Evolutionary conservation across 1,140 invertebrate genomes (phyloP).

Genomic region (Dufourea novaeangliae): DNA sequence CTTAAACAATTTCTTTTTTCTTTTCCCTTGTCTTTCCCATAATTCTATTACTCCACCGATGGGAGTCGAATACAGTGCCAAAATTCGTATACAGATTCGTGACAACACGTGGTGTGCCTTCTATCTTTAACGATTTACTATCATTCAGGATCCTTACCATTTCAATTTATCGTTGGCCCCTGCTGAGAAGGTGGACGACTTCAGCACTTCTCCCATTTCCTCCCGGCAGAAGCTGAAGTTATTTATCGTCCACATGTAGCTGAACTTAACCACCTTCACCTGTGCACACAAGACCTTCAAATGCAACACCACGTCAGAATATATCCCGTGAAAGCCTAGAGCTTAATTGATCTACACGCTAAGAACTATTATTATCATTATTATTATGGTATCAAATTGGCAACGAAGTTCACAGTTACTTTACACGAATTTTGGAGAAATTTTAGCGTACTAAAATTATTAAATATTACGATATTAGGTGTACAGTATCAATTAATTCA

Average conservation of each 20-base stretch:
- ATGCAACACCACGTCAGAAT: constrained; percentile 75
- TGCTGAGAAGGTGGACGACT: constrained; percentile 99
- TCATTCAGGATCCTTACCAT: constrained; percentile 87
- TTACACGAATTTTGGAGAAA: no score
- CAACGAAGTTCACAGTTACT: no score
- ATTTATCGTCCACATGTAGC: constrained; percentile 99
- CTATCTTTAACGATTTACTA: neutral
- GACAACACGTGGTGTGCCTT: no score
- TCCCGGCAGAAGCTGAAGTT: constrained; percentile 99
- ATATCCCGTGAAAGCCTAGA: constrained; percentile 64
- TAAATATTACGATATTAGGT: no score
- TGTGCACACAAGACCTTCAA: constrained; percentile 83
- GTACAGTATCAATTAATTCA: no score
- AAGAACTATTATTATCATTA: no score
- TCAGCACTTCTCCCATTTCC: constrained; percentile 99
- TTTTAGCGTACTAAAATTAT: no score
- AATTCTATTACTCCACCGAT: neutral
- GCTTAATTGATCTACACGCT: constrained; percentile 62
- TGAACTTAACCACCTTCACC: constrained; percentile 99
- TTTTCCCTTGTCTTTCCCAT: no score
- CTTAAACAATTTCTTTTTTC: constrained; percentile 50
- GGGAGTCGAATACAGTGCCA: neutral
- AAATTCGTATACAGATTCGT: neutral
- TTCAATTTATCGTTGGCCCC: constrained; percentile 99
- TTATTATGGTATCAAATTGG: no score